These are phyloP conservation scores for Decapterus maruadsi DNA, from an alignment of 2,797 vertebrate species.

Conservation along the genomic window DNA sequence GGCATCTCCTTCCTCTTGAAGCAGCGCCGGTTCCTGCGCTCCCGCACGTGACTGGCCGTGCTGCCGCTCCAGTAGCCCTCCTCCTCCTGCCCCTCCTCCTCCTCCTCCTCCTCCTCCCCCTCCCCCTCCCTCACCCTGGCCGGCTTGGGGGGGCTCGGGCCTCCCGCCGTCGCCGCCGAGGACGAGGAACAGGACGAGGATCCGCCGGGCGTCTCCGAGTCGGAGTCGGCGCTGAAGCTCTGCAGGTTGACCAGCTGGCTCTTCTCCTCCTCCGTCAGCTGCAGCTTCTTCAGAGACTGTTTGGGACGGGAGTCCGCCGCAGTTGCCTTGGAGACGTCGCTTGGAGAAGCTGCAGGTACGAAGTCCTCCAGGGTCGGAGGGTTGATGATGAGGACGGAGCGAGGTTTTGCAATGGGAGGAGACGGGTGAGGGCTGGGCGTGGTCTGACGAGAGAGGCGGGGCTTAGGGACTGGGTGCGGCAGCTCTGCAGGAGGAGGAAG, in stretches of 20 bases:
- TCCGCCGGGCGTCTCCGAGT: slow-evolving; percentile 80
- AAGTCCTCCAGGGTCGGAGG: slow-evolving; percentile 17
- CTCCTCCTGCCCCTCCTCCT: slow-evolving; percentile 76
- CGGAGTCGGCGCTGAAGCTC: slow-evolving; percentile 83
- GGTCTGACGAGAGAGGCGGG: slow-evolving; percentile 62
- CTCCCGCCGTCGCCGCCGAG: slow-evolving; percentile 59
- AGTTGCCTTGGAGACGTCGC: slow-evolving; percentile 6
- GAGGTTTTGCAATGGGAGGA: slow-evolving; percentile 80
- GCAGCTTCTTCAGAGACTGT: slow-evolving; percentile 83
- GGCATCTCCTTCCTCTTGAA: slow-evolving; percentile 80
- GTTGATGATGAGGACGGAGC: slow-evolving; percentile 58
- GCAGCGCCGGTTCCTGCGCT: slow-evolving; percentile 76
- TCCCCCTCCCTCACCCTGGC: no score
- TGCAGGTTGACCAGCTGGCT: slow-evolving; percentile 83
- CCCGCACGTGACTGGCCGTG: slow-evolving; percentile 64
- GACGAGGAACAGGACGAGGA: slow-evolving; percentile 85
- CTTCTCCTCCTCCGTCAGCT: slow-evolving; percentile 84
- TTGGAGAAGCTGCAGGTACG: not conserved
- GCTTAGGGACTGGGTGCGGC: slow-evolving; percentile 73
- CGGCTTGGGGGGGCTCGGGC: slow-evolving; percentile 64
- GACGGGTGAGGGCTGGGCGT: slow-evolving; percentile 47
- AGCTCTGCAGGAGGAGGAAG: not conserved
- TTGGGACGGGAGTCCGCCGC: slow-evolving; percentile 71
- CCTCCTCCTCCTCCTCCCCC: no score
- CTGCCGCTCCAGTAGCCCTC: slow-evolving; percentile 83